A percentile compares a stretch with the other conserved stretches of the same genome.
Conservation (phyloP, 2,113 vertebrate genomes). For the Alligator mississippiensis region DNA sequence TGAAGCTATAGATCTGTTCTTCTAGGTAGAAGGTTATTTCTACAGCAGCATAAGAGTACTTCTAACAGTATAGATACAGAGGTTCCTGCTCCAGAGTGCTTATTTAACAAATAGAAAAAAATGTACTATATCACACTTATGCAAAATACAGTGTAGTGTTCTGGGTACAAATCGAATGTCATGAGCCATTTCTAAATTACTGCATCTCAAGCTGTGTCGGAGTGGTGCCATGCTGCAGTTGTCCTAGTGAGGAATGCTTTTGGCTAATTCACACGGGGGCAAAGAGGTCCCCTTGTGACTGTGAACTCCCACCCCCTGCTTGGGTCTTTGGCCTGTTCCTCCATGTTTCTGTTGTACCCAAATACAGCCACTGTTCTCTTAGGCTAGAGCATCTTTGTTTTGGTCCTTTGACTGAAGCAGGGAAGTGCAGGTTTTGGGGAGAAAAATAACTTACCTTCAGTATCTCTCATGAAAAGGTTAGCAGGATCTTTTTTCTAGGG, state of each 20-base stretch:
- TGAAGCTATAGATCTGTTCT: not conserved
- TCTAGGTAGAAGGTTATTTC: not conserved
- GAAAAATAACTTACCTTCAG: not conserved
- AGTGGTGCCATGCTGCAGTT: not conserved
- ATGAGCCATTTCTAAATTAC: conserved; percentile 22
- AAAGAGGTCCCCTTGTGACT: not conserved
- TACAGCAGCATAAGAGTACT: not conserved
- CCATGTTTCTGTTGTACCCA: not conserved
- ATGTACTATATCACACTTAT: not conserved
- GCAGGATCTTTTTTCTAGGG: not conserved
- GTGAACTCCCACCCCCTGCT: not conserved
- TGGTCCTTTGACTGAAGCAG: not conserved
- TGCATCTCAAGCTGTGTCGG: conserved; percentile 21
- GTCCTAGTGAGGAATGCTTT: not conserved
- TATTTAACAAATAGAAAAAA: not conserved
- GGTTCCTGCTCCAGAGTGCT: not conserved
- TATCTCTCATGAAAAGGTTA: not conserved
- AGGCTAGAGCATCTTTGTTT: not conserved
- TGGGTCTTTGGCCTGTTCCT: not conserved
- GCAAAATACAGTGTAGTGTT: not conserved
- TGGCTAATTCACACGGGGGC: not conserved
- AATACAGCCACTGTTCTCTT: not conserved
- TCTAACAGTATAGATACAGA: too few species aligned
- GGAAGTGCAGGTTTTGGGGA: not conserved
- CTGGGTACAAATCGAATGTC: not conserved